phyloP scores from a whole-genome alignment of 2,888 invertebrate species.

The Helicoverpa assulta region DNA sequence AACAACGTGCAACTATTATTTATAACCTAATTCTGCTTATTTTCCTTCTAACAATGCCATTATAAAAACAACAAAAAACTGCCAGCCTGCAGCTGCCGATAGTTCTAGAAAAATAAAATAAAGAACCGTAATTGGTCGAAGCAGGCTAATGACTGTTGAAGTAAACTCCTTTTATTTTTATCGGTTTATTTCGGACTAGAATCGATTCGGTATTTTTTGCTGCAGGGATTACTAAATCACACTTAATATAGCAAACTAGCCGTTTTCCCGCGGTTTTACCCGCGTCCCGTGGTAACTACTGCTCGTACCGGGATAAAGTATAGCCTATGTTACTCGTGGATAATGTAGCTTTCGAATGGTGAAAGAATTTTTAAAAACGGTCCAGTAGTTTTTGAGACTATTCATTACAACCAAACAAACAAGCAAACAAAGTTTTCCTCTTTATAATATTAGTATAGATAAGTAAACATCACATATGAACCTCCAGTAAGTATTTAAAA shows the following conservation, averaged over 20 bases:
- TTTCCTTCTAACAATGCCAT: constrained; percentile 15
- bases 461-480: no score
- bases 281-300: no score
- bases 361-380: no score
- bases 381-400: no score
- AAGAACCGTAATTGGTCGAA: constrained; percentile 33
- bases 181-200: constrained; percentile 39
- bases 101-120: constrained; percentile 49
- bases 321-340: no score
- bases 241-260: neutral
- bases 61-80: constrained; percentile 29
- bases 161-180: constrained; percentile 33
- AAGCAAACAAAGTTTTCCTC: no score
- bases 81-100: constrained; percentile 49
- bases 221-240: neutral
- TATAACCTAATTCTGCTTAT: neutral
- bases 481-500: no score
- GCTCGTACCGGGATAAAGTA: no score
- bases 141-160: constrained; percentile 53
- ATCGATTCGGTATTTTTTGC: constrained; percentile 16
- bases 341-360: no score
- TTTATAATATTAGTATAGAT: no score
- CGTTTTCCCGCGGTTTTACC: no score
- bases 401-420: no score
- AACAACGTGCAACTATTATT: constrained; percentile 3